phyloP scores from a whole-genome alignment of 2,888 invertebrate genomes.

The Shargacucullia verbasci region DNA sequence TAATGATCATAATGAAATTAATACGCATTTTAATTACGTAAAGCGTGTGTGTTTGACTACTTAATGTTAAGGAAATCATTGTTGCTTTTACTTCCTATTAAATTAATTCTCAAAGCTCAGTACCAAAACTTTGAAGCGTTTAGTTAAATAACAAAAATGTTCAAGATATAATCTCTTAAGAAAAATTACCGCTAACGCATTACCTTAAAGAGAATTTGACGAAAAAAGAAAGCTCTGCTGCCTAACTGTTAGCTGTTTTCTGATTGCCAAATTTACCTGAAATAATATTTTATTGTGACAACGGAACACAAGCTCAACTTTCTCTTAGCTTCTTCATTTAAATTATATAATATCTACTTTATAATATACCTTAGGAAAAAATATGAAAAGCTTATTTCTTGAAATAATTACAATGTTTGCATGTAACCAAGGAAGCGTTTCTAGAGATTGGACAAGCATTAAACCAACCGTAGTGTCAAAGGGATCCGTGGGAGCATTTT shows the following conservation, averaged over 20 bases:
- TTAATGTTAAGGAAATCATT: conserved; percentile 32
- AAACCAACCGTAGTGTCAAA: conserved; percentile 59
- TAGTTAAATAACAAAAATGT: conserved; percentile 8
- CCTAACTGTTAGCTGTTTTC: conserved; percentile 15
- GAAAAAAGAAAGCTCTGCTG: conserved; percentile 36
- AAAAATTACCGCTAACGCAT: conserved; percentile 31
- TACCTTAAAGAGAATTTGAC: conserved; percentile 35
- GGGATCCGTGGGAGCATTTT: conserved; percentile 81
- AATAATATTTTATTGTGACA: conserved; percentile 26
- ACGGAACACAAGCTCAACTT: not conserved
- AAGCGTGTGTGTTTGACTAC: conserved; percentile 23
- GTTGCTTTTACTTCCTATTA: conserved; percentile 6
- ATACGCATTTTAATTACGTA: conserved; percentile 63
- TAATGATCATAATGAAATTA: conserved; percentile 68
- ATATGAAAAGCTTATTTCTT: too few relatives aligned
- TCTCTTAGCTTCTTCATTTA: too few relatives aligned
- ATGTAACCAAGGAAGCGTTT: conserved; percentile 56
- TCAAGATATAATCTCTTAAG: conserved; percentile 16
- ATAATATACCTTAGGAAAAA: too few relatives aligned
- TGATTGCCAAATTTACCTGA: conserved; percentile 12
- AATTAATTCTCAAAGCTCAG: not conserved
- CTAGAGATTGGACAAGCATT: conserved; percentile 52
- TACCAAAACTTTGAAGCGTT: conserved; percentile 7
- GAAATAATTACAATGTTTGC: too few relatives aligned
- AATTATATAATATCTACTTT: too few relatives aligned